A percentile compares a stretch with the other conserved stretches of the same genome.
phyloP scores from a whole-genome alignment of 2,113 vertebrate species.

The Alethe castanea region DNA sequence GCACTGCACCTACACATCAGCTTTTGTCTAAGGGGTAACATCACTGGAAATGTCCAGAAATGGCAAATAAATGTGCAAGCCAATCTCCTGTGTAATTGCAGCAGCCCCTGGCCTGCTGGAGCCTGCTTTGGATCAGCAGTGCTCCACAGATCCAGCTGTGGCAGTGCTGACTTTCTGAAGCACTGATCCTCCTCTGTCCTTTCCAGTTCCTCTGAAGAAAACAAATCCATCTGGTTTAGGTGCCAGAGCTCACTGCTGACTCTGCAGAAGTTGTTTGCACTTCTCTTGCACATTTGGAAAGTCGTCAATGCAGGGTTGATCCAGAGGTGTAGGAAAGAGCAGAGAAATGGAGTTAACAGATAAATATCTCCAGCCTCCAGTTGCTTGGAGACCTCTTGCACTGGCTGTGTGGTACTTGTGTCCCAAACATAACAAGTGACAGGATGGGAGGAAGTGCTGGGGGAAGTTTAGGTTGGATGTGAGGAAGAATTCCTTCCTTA shows the following conservation, averaged over 20 bases:
- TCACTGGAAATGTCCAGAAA: background rate
- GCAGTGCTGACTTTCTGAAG: background rate
- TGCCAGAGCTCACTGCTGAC: background rate
- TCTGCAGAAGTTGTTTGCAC: background rate
- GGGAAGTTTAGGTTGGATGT: background rate
- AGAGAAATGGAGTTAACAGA: background rate
- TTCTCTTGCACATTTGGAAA: background rate
- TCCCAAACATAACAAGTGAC: background rate
- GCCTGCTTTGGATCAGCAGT: background rate
- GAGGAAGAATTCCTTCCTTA: background rate
- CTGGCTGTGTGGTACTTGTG: background rate
- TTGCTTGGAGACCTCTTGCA: background rate
- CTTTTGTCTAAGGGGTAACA: background rate
- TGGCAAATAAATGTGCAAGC: background rate
- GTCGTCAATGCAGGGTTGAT: background rate
- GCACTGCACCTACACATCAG: background rate
- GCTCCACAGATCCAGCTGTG: background rate
- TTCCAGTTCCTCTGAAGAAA: conserved; percentile 13
- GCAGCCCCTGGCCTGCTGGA: background rate
- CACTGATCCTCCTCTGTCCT: background rate
- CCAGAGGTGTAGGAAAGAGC: background rate
- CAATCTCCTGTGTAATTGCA: background rate
- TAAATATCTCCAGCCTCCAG: background rate
- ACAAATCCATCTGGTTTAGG: background rate
- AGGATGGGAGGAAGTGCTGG: background rate